Conservation (phyloP, 1,140 invertebrate species). For the Bilobella aurantiaca region DNA sequence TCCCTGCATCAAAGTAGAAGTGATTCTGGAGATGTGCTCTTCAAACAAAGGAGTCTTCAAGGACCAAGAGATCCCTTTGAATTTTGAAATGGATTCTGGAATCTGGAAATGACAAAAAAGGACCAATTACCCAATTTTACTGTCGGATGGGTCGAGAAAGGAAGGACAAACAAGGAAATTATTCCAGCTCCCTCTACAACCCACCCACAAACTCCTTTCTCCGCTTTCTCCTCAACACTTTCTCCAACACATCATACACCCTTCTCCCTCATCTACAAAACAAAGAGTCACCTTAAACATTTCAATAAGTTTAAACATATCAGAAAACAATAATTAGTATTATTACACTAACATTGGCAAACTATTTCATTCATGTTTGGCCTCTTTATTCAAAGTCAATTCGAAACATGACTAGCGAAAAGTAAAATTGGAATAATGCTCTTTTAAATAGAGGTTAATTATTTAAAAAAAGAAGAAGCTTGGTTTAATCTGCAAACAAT, state of each 20-base stretch:
- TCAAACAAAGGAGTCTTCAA: conserved; percentile 9
- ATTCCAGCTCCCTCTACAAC: neutral
- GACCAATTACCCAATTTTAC: conserved; percentile 9
- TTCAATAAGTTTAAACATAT: too few species aligned
- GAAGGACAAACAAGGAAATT: conserved; percentile 1
- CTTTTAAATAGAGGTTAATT: too few species aligned
- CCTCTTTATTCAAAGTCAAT: too few species aligned
- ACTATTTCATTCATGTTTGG: too few species aligned
- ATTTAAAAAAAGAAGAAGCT: too few species aligned
- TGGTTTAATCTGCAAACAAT: too few species aligned
- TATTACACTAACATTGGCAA: too few species aligned
- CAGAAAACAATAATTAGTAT: too few species aligned
- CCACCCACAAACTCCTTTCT: neutral
- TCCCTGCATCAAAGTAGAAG: neutral
- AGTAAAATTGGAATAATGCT: too few species aligned
- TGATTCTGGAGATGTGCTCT: neutral
- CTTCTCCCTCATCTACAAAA: too few species aligned
- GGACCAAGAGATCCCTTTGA: neutral
- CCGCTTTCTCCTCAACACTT: conserved; percentile 3
- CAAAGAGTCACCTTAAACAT: too few species aligned
- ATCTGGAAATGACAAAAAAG: conserved; percentile 3
- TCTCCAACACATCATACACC: neutral
- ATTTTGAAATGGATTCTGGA: neutral
- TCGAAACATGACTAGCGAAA: too few species aligned
- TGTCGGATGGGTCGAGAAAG: neutral